A percentile compares a stretch with the other conserved stretches of the same genome.
Conservation (phyloP, 2,113 vertebrate genomes). For the Enhydra lutris region DNA sequence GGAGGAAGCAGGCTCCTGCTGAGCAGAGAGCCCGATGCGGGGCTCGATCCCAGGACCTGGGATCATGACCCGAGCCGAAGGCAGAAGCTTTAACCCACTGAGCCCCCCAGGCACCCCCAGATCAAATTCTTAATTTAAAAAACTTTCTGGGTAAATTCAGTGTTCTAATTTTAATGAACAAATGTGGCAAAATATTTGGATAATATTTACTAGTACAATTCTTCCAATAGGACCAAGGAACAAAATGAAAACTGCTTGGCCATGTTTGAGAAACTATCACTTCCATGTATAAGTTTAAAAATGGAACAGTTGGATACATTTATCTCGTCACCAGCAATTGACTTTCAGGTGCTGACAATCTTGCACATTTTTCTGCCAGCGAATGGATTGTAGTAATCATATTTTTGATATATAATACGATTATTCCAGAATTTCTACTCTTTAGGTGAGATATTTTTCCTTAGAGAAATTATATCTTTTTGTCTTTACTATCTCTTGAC, state of each 20-base stretch:
- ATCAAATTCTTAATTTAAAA: not conserved
- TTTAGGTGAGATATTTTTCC: not conserved
- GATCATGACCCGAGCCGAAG: too few species aligned
- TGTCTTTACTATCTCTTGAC: not conserved
- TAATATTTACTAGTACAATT: not conserved
- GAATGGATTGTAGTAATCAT: not conserved
- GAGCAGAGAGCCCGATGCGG: too few species aligned
- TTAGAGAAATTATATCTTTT: not conserved
- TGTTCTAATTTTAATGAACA: slow-evolving; percentile 46
- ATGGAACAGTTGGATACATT: not conserved
- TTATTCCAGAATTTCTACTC: not conserved
- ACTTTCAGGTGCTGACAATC: not conserved
- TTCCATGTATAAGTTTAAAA: slow-evolving; percentile 34
- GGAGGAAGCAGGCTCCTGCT: too few species aligned
- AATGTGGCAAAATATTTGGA: slow-evolving; percentile 6
- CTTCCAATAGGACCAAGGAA: not conserved
- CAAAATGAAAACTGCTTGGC: not conserved
- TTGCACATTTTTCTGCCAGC: not conserved
- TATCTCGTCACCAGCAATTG: not conserved
- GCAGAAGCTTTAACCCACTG: too few species aligned
- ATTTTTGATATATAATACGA: not conserved
- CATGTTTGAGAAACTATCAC: not conserved
- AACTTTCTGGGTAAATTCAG: not conserved
- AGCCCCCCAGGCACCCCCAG: not conserved
- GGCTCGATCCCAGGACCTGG: too few species aligned